These are phyloP conservation scores for Eulacestoma nigropectus DNA, from an alignment of 2,113 vertebrate species.

Conservation along the genomic window DNA sequence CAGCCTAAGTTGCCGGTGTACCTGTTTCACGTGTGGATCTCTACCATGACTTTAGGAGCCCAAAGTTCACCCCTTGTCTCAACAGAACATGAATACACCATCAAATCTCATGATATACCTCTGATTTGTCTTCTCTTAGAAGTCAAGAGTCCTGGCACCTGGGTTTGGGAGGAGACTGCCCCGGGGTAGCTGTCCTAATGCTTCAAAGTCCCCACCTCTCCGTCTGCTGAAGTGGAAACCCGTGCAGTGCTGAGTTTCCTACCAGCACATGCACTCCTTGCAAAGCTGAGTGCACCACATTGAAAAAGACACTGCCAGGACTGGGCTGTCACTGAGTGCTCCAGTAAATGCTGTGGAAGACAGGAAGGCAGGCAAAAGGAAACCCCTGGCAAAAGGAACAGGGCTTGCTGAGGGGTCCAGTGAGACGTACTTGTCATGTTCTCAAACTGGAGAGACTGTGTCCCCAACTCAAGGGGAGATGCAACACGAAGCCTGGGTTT, in stretches of 20 bases:
- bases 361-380: background rate
- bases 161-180: background rate
- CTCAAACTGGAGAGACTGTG: background rate
- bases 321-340: background rate
- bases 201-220: background rate
- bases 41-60: background rate
- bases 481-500: background rate
- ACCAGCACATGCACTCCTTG: accelerated
- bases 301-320: background rate
- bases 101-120: background rate
- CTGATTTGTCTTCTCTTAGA: background rate
- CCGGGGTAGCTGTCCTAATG: background rate
- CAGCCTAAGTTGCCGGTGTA: background rate
- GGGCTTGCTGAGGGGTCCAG: background rate
- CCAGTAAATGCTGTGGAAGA: background rate
- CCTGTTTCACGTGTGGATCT: accelerated
- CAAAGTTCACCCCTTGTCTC: background rate
- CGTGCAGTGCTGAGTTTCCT: background rate
- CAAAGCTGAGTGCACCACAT: background rate
- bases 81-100: background rate
- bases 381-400: background rate
- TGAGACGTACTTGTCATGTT: background rate
- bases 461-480: background rate
- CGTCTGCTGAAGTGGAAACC: background rate
- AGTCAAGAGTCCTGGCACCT: background rate